Percentiles rank a stretch among this genome's conserved stretches.
phyloP scores from a whole-genome alignment of 2,113 vertebrate species.

The Brachyhypopomus gauderio region DNA sequence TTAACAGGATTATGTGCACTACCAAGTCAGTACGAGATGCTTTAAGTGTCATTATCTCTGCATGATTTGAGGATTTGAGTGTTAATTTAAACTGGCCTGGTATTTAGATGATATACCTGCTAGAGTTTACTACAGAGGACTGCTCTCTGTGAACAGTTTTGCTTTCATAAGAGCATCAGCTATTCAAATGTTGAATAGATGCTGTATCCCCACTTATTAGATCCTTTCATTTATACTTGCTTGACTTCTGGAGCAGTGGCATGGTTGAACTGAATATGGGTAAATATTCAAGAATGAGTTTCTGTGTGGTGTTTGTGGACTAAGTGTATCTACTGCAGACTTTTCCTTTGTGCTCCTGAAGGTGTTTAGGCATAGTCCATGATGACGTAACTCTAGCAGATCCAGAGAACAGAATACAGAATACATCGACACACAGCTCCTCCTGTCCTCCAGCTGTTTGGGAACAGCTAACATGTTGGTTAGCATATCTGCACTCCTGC shows the following conservation, averaged over 20 bases:
- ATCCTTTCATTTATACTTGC: background rate
- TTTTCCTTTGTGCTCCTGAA: no score
- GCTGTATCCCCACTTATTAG: background rate
- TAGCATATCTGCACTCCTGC: background rate
- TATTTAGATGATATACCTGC: background rate
- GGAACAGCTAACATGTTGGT: background rate
- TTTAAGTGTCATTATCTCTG: slow-evolving; percentile 59
- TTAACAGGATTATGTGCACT: slow-evolving; percentile 66
- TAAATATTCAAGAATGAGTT: no score
- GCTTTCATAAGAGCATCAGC: background rate
- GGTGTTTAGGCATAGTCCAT: no score
- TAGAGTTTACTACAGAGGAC: slow-evolving; percentile 16
- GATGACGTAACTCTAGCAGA: background rate
- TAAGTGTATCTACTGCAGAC: no score
- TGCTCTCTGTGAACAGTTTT: background rate
- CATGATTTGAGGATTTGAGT: slow-evolving; percentile 46
- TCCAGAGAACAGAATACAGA: background rate
- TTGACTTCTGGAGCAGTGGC: background rate
- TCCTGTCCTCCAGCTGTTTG: background rate
- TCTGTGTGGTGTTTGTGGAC: no score
- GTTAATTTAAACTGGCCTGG: slow-evolving; percentile 3
- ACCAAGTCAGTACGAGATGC: slow-evolving; percentile 62
- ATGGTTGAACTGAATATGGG: background rate
- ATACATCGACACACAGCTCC: background rate
- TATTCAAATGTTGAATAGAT: slow-evolving; percentile 1